Percentiles rank a stretch among this genome's conserved stretches.
Conservation (phyloP, 92 coral and sea anemone species). For the Epizoanthus ramosus region DNA sequence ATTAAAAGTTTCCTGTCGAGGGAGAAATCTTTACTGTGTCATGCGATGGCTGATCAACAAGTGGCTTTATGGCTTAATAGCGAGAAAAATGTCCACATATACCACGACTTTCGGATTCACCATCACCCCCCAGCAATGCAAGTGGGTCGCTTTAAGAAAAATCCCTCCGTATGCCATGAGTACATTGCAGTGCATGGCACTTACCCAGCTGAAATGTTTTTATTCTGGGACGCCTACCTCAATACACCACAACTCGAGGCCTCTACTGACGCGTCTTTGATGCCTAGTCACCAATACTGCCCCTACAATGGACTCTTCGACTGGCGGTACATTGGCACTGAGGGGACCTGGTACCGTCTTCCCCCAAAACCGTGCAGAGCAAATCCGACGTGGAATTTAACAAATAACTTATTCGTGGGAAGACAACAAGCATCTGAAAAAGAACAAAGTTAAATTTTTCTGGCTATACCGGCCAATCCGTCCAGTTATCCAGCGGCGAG, state of each 20-base stretch:
- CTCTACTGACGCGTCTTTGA: background rate
- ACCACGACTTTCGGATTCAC: slow-evolving; percentile 38
- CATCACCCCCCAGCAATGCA: slow-evolving; percentile 38
- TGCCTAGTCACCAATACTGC: slow-evolving; percentile 27
- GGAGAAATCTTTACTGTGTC: slow-evolving; percentile 17
- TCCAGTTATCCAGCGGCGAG: no score
- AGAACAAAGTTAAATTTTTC: no score
- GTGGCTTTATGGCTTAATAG: slow-evolving; percentile 33
- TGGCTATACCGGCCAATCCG: no score
- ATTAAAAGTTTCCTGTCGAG: slow-evolving; percentile 30
- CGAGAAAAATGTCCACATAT: slow-evolving; percentile 24
- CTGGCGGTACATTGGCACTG: slow-evolving; percentile 33
- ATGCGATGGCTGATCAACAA: slow-evolving; percentile 30
- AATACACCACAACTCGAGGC: background rate
- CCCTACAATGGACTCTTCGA: slow-evolving; percentile 18
- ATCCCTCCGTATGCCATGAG: slow-evolving; percentile 27
- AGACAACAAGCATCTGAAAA: slow-evolving; percentile 19
- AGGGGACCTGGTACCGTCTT: slow-evolving; percentile 31
- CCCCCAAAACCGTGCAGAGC: slow-evolving; percentile 40
- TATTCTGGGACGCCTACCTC: slow-evolving; percentile 29
- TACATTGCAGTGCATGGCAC: slow-evolving; percentile 34
- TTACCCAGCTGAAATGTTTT: slow-evolving; percentile 13
- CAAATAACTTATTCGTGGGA: slow-evolving; percentile 10
- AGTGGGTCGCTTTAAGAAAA: background rate
- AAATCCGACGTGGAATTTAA: slow-evolving; percentile 29